Conservation (phyloP, 2,888 invertebrate species). For the Arenicola marina region DNA sequence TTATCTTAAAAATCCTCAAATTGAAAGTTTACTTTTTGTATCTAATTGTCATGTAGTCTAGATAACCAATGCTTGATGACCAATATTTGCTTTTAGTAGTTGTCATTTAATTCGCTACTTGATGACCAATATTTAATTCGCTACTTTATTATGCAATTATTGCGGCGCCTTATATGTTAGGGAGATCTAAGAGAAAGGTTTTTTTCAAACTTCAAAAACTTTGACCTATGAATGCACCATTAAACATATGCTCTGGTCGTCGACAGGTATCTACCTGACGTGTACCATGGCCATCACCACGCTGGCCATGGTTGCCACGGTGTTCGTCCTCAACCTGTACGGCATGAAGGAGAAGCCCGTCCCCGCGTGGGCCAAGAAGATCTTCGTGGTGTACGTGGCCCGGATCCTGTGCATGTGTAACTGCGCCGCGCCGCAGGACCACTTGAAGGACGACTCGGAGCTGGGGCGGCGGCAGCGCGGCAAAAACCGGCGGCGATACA, state of each 20-base stretch:
- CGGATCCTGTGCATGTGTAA: constrained; percentile 35
- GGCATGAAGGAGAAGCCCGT: constrained; percentile 35
- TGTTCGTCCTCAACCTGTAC: constrained; percentile 37
- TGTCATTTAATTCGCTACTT: no score
- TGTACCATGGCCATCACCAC: constrained; percentile 41
- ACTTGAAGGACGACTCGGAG: background rate
- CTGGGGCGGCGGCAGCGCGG: background rate
- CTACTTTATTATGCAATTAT: background rate
- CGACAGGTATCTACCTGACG: constrained; percentile 36
- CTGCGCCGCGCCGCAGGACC: constrained; percentile 9
- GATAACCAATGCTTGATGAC: no score
- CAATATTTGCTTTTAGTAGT: no score
- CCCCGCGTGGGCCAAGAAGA: constrained; percentile 34
- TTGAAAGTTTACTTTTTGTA: no score
- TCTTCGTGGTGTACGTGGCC: constrained; percentile 33
- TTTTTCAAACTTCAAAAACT: no score
- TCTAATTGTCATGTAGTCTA: no score
- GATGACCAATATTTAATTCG: no score
- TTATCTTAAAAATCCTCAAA: no score
- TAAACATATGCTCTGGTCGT: background rate
- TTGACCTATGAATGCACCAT: background rate
- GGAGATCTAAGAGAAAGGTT: no score
- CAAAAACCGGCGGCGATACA: background rate
- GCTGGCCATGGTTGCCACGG: constrained; percentile 38
- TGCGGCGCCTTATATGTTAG: background rate